These are phyloP conservation scores for Vireo altiloquus DNA, from an alignment of 2,113 vertebrate genomes.

Conservation along the genomic window DNA sequence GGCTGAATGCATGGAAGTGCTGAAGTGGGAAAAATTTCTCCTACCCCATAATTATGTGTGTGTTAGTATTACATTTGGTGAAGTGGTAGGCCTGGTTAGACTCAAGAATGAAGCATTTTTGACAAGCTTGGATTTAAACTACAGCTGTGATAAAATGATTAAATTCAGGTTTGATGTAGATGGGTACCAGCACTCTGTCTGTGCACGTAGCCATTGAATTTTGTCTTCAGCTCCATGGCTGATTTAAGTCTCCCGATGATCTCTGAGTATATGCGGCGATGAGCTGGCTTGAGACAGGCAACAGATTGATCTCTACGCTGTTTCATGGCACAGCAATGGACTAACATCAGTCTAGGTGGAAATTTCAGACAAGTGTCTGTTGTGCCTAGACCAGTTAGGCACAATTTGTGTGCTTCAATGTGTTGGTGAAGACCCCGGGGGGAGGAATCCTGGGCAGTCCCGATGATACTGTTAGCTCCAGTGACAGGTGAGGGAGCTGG, in stretches of 20 bases:
- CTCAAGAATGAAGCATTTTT: not conserved
- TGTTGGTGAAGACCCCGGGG: not conserved
- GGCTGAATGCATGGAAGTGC: not conserved
- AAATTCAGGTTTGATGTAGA: not conserved
- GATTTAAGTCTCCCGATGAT: not conserved
- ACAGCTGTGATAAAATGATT: not conserved
- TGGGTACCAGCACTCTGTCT: not conserved
- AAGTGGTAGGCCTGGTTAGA: not conserved
- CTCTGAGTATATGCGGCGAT: not conserved
- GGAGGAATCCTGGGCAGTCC: not conserved
- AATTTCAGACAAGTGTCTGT: not conserved
- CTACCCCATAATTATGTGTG: not conserved
- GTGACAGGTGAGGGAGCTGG: not conserved
- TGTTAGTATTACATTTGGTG: not conserved
- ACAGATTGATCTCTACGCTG: not conserved
- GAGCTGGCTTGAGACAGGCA: not conserved
- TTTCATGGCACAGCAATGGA: not conserved
- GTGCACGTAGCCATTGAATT: not conserved
- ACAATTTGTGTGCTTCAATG: not conserved
- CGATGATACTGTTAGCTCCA: not conserved
- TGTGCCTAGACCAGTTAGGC: not conserved
- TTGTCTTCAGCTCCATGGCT: not conserved
- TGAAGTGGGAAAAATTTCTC: constrained; percentile 14
- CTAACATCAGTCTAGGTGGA: not conserved
- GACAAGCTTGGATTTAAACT: not conserved